Base-by-base conservation (phyloP, 1,140 invertebrate species). In the Lasaia peninsularis region DNA sequence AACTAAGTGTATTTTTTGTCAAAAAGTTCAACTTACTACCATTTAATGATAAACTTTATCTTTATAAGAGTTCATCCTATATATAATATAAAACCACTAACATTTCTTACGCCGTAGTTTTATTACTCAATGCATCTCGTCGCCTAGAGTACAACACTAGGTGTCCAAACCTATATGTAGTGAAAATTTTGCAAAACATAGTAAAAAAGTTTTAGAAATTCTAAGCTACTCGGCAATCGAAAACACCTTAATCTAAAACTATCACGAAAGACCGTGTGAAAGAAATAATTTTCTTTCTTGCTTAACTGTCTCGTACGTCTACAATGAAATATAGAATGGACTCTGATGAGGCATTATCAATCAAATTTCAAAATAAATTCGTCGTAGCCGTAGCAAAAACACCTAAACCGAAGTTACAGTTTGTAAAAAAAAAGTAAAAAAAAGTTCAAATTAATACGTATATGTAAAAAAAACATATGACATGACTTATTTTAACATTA, bases 181-280 rank as follows among this genome's bases (percentile, higher is more conserved):
- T 88, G 85, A 85, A 86, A 86, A 86, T 88, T 86, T 88, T 73
- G 86, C 86, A 88, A 88, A 88, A 88, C 83, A 86, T 88, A 88
- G 86, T 88, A 88, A 78, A 88, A 88, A 86, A 86, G 67, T 85
- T 88, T 82, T 84, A 86, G 83, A 86, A 86, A 88, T 86, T 82
- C 77, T 73, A 78, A 77, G 69, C 83, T 86, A 85, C 81, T 73
- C 85, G 86, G 83, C 81, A 75, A 84, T 73, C 71, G 76, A 85
- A 81, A 77, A 40, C 51, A 33, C 35, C 53, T 56, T 56, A 56
- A 11, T 54, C 68, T 71, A 71, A 52, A 44, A 63, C 65, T 71
- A 71, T 62, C 60, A 44, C 65, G 60, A 58, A 65, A 62, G 58
- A 35, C 52, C 63, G 65, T 53, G 70, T 68, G 75, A 68, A 79